Evolutionary conservation across 2,888 invertebrate species (phyloP).

Genomic region (Oxystoma pomonae): DNA sequence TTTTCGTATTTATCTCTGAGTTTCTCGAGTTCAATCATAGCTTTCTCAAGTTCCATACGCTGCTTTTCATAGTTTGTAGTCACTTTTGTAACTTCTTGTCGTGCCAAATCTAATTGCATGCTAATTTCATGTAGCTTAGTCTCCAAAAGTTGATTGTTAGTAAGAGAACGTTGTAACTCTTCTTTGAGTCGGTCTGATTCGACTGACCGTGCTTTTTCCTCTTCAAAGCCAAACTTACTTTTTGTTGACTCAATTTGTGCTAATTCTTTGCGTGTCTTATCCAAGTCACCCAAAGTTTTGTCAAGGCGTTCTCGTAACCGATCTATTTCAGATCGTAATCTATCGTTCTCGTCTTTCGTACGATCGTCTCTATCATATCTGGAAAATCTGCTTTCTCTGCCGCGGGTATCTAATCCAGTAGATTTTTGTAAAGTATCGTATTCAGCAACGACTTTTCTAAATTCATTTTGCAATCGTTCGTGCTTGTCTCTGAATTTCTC

Average conservation of each 20-base stretch:
- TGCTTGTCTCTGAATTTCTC: conserved; percentile 91
- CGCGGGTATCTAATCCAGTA: conserved; percentile 57
- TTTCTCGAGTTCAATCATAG: conserved; percentile 86
- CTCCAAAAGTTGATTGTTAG: conserved; percentile 66
- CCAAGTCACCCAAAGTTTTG: conserved; percentile 75
- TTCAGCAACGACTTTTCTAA: conserved; percentile 76
- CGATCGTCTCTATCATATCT: conserved; percentile 59
- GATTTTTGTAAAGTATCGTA: conserved; percentile 77
- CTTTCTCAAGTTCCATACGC: conserved; percentile 73
- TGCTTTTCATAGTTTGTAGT: conserved; percentile 75
- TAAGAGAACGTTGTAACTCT: conserved; percentile 65
- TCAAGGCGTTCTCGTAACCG: conserved; percentile 74
- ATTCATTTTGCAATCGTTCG: conserved; percentile 77
- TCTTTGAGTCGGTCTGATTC: conserved; percentile 70
- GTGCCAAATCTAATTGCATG: conserved; percentile 75
- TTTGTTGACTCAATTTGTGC: conserved; percentile 73
- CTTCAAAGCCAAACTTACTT: conserved; percentile 74
- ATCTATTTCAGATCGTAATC: conserved; percentile 76
- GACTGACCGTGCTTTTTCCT: conserved; percentile 58
- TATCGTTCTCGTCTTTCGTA: conserved; percentile 71
- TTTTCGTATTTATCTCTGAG: conserved; percentile 83
- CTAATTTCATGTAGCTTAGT: conserved; percentile 73
- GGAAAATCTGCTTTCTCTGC: conserved; percentile 59
- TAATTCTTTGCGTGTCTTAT: conserved; percentile 70
- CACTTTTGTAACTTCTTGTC: conserved; percentile 72